Evolutionary conservation across 2,113 vertebrate species (phyloP), one percentile per base, ranked within the genome.

Genomic region (Paedocypris sp.): DNA sequence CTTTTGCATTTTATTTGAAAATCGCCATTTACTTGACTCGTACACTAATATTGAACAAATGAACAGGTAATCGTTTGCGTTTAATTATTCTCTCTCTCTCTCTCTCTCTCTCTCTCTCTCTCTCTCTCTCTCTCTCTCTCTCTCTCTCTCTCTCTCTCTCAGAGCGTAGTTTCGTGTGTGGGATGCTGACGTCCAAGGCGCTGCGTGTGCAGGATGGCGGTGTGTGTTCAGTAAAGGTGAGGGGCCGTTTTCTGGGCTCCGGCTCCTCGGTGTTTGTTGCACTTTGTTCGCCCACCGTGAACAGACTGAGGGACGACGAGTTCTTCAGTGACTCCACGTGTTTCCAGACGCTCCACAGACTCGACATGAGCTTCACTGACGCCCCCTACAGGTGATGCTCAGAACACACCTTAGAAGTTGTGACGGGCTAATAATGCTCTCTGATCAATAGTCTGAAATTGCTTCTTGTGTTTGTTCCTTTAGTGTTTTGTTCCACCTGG

Each of bases 401-500:
- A n/a, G n/a, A n/a, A n/a, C n/a, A n/a, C n/a, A n/a, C n/a, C n/a
- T n/a, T n/a, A n/a, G n/a, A n/a, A n/a, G n/a, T n/a, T n/a, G n/a
- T n/a, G n/a, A n/a, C n/a, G n/a, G n/a, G n/a, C n/a, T n/a, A n/a
- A n/a, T n/a, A n/a, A n/a, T n/a, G n/a, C n/a, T n/a, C n/a, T n/a
- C n/a, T n/a, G n/a, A n/a, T n/a, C n/a, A n/a, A n/a, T n/a, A n/a
- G n/a, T n/a, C n/a, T 7, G 20, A n/a, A 7, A 1, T n/a, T 36
- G 28, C 25, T 22, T 8, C 1, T 5, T 28, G 1, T 23, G 32
- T 11, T 5, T 43, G 10, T 38, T 33, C 31, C 6, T 6, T 1
- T 79, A 91, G 90, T 28, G 82, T 87, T 54, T 48, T 73, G 13
- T 82, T 80, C 54, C 75, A 83, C 66, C 75, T 91, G 13, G 90